Conservation (phyloP, 1,140 invertebrate species). For the Caenorhabditis brenneri region DNA sequence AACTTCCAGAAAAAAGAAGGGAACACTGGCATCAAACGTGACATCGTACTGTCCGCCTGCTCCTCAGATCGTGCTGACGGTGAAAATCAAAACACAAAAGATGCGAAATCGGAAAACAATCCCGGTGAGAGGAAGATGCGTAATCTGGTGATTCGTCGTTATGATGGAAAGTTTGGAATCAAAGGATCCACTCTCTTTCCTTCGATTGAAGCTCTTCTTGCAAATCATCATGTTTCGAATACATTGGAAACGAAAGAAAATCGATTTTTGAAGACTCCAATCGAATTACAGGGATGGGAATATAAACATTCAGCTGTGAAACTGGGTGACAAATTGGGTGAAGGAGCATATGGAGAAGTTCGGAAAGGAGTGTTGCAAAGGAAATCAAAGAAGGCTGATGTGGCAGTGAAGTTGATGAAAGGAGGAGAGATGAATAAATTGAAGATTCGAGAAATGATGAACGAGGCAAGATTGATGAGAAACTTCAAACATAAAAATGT, state of each 20-base stretch:
- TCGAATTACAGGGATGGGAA: neutral
- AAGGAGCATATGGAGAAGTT: neutral
- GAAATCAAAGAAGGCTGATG: neutral
- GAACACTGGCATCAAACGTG: neutral
- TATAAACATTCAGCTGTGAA: neutral
- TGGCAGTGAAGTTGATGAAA: neutral
- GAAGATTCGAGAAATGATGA: slow-evolving; percentile 42
- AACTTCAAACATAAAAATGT: slow-evolving; percentile 45
- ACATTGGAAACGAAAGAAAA: too few relatives aligned
- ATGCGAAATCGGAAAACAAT: neutral
- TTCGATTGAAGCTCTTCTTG: neutral
- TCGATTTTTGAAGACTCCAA: neutral
- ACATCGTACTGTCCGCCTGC: neutral
- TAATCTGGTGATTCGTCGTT: neutral
- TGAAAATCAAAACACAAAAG: neutral
- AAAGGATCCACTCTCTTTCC: neutral
- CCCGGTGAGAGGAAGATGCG: neutral
- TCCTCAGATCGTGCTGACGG: neutral
- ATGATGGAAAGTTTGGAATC: too few relatives aligned
- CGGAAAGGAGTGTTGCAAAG: neutral
- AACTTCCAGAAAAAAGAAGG: neutral
- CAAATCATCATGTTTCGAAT: neutral
- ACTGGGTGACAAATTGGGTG: neutral
- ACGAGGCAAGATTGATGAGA: slow-evolving; percentile 46
- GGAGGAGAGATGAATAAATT: neutral